Base-by-base conservation (phyloP, 2,888 invertebrate genomes). In the Meiosimyza decipiens region DNA sequence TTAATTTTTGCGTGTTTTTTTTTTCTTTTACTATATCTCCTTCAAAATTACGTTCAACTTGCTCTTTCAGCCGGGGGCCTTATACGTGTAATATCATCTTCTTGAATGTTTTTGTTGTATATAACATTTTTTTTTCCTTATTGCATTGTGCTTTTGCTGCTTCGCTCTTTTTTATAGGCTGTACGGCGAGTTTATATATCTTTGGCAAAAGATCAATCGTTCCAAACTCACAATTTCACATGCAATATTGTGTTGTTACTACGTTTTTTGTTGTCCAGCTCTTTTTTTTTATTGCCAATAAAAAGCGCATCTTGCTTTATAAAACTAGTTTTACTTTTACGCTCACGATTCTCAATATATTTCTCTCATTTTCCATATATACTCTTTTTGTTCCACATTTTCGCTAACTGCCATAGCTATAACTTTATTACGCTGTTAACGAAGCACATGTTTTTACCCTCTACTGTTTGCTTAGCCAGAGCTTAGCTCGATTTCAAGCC, bases 261-360 rank as follows among this genome's bases (percentile, higher is more conserved):
- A 65, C 16, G 16, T 47, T 49, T 63, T 18, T 28, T 49, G 13
- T 49, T 63, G 47, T 60, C 15, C 15, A 28, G 40, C 7, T 40
- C 7, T 40, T 40, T 6, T n/a, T 60, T 60, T 60, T 33, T 33
- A 2, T 33, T 16, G 64, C 18, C 67, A 16, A 16, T 57, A 49
- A 80, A 81, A 79, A 76, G 77, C 76, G 77, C 78, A 76, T 75
- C 69, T 63, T 40, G 57, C 51, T 68, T 18, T 55, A 47, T 47
- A 28, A n/a, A 52, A 65, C 65, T 65, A 6, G 65, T 65, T 65
- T 65, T 52, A 15, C 16, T 40, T 33, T 12, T 18, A 12, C 12
- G 40, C 65, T 70, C 54, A 60, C 16, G 40, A 16, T 9, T 9
- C 40, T 40, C 40, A 40, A 40, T 40, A 40, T 22, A 22, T 22